Base-by-base conservation (phyloP, 2,113 vertebrate species). In the Notiomystis cincta region DNA sequence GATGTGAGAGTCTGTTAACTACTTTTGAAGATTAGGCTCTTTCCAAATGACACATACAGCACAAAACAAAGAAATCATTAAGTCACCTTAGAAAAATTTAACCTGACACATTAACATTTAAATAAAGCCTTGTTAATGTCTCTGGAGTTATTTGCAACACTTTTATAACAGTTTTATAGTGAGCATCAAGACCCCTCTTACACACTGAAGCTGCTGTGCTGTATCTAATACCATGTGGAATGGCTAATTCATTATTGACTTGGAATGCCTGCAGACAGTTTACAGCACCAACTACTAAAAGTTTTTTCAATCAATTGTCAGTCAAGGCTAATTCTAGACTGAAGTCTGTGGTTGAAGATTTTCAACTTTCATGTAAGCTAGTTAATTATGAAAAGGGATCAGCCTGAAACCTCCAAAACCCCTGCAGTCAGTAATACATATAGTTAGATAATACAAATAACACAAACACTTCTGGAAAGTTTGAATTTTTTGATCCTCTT, bases 401-500 rank as follows among this genome's bases (percentile, higher is more conserved):
- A 38, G 50, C n/a, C n/a, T 47, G 35, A 67, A 33, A 44, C 2
- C 17, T 73, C 37, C 6, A 83, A 87, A 93, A 86, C 4, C 2
- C 3, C 11, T 8, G 2, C 2, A 51, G 28, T 38, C 24, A 62
- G 23, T n/a, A 65, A 77, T 35, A 65, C 7, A 9, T 28, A 51
- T 3, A 57, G 3, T 90, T 77, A 7, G 15, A 38, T 33, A 86
- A 50, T 13, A 35, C 7, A 57, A 53, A 28, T 15, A 91, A 33
- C 13, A 82, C 8, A 51, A 82, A 48, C 20, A 56, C 28, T 66
- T 89, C 18, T 15, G 11, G 21, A 28, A 83, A 69, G 15, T n/a
- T 56, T 0, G 0, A 2, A 5, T 22, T 9, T 17, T 23, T n/a
- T 53, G 5, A 27, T 19, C 11, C 2, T 30, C 23, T 61, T 25